These are phyloP conservation scores for Drosophila seguyi DNA, from an alignment of 1,140 invertebrate species.

Conservation along the genomic window DNA sequence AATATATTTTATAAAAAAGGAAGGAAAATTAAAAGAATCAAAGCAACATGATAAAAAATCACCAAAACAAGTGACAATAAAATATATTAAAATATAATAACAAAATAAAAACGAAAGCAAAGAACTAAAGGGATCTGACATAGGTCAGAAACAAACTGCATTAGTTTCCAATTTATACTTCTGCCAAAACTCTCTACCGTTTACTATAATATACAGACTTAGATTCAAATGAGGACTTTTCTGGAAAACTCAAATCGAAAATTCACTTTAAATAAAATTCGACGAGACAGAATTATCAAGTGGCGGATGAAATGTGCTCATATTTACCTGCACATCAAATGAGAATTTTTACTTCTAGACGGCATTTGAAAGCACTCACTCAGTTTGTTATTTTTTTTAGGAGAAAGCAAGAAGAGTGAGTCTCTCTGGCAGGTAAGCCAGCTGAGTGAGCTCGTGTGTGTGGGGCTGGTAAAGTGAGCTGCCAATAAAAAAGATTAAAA, in stretches of 20 bases:
- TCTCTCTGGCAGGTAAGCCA: conserved; percentile 21
- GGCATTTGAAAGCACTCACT: conserved; percentile 22
- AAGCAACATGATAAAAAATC: neutral
- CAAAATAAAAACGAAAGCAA: too few relatives aligned
- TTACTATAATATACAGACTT: neutral
- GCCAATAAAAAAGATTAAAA: conserved; percentile 78
- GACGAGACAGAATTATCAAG: conserved; percentile 6
- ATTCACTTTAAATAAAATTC: neutral
- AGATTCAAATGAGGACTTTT: neutral
- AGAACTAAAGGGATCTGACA: too few relatives aligned
- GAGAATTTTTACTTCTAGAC: conserved; percentile 10
- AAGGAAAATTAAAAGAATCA: neutral
- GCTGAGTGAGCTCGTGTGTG: conserved; percentile 22
- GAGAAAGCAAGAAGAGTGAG: neutral
- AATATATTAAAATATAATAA: neutral
- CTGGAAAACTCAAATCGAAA: neutral
- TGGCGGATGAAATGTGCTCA: conserved; percentile 45
- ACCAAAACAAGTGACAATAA: neutral
- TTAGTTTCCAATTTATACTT: too few relatives aligned
- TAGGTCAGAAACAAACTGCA: too few relatives aligned
- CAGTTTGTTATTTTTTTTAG: conserved; percentile 23
- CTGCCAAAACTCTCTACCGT: neutral
- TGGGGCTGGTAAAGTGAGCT: conserved; percentile 17
- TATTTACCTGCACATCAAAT: conserved; percentile 1
- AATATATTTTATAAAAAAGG: neutral